Evolutionary conservation across 2,888 invertebrate species (phyloP), one percentile per base, ranked within the genome.

Genomic region (Volucella inanis): DNA sequence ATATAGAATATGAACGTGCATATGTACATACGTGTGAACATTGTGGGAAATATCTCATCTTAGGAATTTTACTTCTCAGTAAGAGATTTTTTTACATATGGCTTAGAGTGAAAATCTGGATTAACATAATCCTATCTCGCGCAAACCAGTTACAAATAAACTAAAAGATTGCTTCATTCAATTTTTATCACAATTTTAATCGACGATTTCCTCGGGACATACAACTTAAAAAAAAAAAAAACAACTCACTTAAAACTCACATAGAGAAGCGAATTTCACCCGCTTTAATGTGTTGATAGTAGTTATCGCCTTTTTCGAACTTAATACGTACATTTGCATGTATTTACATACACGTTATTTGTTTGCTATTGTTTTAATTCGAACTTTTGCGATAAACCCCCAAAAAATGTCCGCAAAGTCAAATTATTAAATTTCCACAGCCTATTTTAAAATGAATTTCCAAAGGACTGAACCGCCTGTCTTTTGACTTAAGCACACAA

Each of bases 361-460:
- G 54, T 80, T 80, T 67, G 61, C 74, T 74, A 74, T 80, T 80
- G 65, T 80, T 68, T 67, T 39, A 74, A 43, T 74, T 74, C 49
- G 55, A 67, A 74, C 59, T 80, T 80, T 80, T 59, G 74, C 74
- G 80, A 80, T 80, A 74, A 80, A 74, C 61, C 61, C 78, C 50
- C 45, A 71, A 70, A 78, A 62, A 41, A 55, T 55, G n/a, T 45
- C 45, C 65, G 41, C 12, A 39, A 41, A 59, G 14, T 67, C 18
- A 59, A 59, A 31, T 31, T 31, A 6, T 31, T 31, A 31, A 22
- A 65, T 61, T 55, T 71, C 57, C 57, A 39, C 22, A 50, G 49
- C 4, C 57, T 76, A 76, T 22, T 70, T 41, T 15, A 68, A 43
- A 62, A 31, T 31, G 52, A 72, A 72, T 71, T 50, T 50, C 41